A percentile compares a stretch with the other conserved stretches of the same genome.
Evolutionary conservation across 2,797 vertebrate genomes (phyloP).

Genomic region (Otus scops): DNA sequence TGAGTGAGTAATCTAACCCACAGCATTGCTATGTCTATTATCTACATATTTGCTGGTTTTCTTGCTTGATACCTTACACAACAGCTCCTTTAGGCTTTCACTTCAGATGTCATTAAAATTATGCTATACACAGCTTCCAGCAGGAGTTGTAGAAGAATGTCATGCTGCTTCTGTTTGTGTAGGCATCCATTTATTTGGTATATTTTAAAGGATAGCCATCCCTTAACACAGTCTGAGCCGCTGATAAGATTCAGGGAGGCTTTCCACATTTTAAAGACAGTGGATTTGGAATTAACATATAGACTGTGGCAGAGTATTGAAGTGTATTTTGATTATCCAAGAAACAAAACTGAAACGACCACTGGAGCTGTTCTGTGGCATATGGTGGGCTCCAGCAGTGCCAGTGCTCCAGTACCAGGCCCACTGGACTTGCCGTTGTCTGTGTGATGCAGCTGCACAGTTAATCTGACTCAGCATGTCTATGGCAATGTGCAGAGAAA

Average conservation of each 20-base stretch:
- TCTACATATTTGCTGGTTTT: neutral
- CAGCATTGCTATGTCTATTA: neutral
- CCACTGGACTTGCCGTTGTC: neutral
- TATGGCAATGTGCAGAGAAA: neutral
- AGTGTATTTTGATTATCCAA: neutral
- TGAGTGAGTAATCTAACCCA: constrained; percentile 2
- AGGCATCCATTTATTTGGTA: neutral
- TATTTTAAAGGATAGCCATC: neutral
- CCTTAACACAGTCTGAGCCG: neutral
- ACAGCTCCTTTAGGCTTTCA: neutral
- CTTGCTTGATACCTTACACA: neutral
- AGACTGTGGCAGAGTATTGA: neutral
- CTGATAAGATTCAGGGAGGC: neutral
- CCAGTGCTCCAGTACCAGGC: neutral
- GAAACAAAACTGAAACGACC: neutral
- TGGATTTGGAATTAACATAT: neutral
- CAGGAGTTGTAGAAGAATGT: neutral
- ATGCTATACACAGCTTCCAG: neutral
- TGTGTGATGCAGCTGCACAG: neutral
- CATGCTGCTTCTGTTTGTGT: neutral
- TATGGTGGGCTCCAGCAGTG: neutral
- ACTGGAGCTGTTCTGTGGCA: neutral
- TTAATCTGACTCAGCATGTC: neutral
- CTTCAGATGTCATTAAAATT: neutral
- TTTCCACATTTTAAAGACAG: neutral